A percentile compares a stretch with the other conserved stretches of the same genome.
Conservation (phyloP, 2,113 vertebrate genomes). For the Pseudorectes ferrugineus region DNA sequence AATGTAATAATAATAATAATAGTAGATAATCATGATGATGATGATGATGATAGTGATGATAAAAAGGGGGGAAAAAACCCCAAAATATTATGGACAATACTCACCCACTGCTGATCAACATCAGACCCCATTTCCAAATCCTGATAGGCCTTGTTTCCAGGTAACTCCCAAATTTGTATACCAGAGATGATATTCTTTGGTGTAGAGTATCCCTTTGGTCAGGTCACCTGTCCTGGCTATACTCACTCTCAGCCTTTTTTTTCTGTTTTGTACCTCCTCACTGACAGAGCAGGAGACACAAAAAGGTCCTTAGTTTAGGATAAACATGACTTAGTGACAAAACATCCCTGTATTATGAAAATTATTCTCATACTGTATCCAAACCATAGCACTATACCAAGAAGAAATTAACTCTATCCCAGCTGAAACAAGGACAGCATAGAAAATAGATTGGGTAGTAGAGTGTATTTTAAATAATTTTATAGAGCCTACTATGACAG, state of each 20-base stretch:
- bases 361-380: neutral
- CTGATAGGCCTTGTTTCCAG: accelerated
- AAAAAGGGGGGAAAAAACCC: neutral
- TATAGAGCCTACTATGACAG: neutral
- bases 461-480: neutral
- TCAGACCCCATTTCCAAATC: neutral
- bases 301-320: neutral
- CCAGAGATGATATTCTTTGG: neutral
- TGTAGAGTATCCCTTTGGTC: neutral
- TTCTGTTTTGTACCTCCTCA: neutral
- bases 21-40: neutral
- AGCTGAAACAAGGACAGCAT: neutral
- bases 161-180: neutral
- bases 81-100: too few relatives aligned
- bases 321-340: neutral
- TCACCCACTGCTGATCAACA: neutral
- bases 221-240: neutral
- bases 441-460: neutral
- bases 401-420: neutral
- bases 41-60: neutral
- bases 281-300: neutral
- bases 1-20: neutral
- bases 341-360: neutral
- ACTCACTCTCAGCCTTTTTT: neutral
- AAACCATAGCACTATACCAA: neutral